phyloP scores from a whole-genome alignment of 2,113 vertebrate genomes.

The Pygoscelis antarcticus region DNA sequence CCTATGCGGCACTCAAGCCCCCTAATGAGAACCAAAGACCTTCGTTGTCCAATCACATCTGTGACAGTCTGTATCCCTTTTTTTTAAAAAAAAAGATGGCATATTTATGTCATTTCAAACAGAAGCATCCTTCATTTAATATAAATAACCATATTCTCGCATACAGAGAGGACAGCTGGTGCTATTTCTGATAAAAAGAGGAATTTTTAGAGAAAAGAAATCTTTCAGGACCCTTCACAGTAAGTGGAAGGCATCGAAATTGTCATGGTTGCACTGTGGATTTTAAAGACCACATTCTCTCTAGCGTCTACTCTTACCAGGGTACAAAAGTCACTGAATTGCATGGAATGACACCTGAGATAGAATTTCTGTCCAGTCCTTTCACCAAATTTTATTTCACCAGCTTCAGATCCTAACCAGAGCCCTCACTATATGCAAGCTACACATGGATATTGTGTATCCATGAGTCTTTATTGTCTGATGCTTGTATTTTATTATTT shows the following conservation, averaged over 20 bases:
- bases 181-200: not conserved
- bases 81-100: not conserved
- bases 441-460: not conserved
- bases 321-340: not conserved
- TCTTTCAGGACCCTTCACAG: not conserved
- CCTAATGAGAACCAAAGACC: not conserved
- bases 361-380: not conserved
- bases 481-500: not conserved
- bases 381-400: not conserved
- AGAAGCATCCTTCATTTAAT: not conserved
- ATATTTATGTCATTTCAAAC: not conserved
- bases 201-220: not conserved
- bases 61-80: not conserved
- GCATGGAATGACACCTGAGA: not conserved
- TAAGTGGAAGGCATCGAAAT: not conserved
- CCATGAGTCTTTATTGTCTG: not conserved
- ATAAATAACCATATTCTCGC: not conserved
- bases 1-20: not conserved
- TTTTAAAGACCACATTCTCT: not conserved
- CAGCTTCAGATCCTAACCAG: not conserved
- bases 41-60: not conserved
- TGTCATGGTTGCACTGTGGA: not conserved
- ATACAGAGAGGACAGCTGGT: not conserved
- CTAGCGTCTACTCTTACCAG: not conserved
- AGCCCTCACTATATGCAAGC: not conserved